These are phyloP conservation scores for Ammodytes dubius DNA, from an alignment of 2,113 vertebrate genomes.

Conservation along the genomic window DNA sequence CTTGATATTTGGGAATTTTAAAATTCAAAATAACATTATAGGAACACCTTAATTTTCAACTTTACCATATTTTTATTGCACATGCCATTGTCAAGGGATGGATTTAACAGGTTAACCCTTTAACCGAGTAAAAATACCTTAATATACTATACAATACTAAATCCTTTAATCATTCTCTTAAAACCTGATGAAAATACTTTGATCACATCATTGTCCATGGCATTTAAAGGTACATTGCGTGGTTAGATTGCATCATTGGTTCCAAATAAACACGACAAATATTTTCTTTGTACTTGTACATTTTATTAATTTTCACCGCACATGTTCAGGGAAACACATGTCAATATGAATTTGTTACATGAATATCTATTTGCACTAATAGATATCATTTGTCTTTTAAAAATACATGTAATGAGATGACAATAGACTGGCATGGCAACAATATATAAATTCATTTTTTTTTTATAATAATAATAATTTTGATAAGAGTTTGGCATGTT, in stretches of 20 bases:
- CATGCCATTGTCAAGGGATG: too few species aligned
- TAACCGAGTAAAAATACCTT: not conserved
- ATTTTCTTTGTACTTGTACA: conserved; percentile 60
- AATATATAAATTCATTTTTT: conserved; percentile 69
- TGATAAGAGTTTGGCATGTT: conserved; percentile 63
- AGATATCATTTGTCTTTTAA: conserved; percentile 78
- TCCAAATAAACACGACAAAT: conserved; percentile 37
- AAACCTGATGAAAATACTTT: not conserved
- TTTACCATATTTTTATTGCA: too few species aligned
- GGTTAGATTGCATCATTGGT: not conserved
- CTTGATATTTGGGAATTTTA: too few species aligned
- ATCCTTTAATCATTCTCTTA: not conserved
- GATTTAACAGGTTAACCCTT: not conserved
- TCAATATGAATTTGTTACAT: conserved; percentile 80
- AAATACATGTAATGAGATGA: conserved; percentile 80
- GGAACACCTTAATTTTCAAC: not conserved
- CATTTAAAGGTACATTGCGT: not conserved
- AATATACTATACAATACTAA: not conserved
- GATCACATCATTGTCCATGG: not conserved
- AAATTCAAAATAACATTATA: not conserved
- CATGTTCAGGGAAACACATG: conserved; percentile 81
- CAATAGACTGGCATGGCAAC: conserved; percentile 68
- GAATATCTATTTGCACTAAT: conserved; percentile 78
- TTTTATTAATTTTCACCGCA: conserved; percentile 83
- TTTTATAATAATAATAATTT: conserved; percentile 44